Base-by-base conservation (phyloP, 2,888 invertebrate genomes). In the Stenotaenia linearis region DNA sequence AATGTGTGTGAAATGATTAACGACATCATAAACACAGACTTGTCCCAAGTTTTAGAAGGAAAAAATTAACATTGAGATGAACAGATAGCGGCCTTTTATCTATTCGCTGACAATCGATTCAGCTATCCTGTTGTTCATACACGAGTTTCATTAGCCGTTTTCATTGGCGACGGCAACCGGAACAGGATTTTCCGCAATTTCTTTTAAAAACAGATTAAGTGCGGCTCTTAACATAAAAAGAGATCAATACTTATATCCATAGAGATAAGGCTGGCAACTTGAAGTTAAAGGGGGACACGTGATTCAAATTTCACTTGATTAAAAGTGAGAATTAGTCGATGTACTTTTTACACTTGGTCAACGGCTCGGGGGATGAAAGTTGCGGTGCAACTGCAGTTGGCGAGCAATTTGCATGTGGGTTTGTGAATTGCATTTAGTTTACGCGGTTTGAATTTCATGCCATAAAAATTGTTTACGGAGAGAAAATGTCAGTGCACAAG, bases 121-220 rank as follows among this genome's bases (percentile, higher is more conserved):
- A n/a, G 69, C 28, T 69, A 69, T 69, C 25, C 69, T 69, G 23
- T 69, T 69, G 28, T 69, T 69, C 69, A 69, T 28, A 69, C 69
- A 28, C 28, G 25, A 69, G 69, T 69, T 69, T 69, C 69, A 69
- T 69, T 28, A 69, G 69, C n/a, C 69, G 28, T 69, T 69, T 4
- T 69, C 69, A 69, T 69, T 69, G 69, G 28, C 10, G 25, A 28
- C 69, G n/a, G 25, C 69, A 25, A 69, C 69, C 69, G 69, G 69
- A 69, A 69, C 69, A 69, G 69, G 69, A 69, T 69, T 69, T 69
- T 69, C 69, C 69, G 69, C 69, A 69, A 69, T 69, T 69, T 69
- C 28, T 69, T 69, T 69, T 69, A 69, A 50, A 50, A 50, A 69
- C 15, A 28, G 69, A 28, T 25, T 69, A 69, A 69, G 25, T 69